phyloP scores from a whole-genome alignment of 2,797 vertebrate genomes.

The Gambelia wislizenii region DNA sequence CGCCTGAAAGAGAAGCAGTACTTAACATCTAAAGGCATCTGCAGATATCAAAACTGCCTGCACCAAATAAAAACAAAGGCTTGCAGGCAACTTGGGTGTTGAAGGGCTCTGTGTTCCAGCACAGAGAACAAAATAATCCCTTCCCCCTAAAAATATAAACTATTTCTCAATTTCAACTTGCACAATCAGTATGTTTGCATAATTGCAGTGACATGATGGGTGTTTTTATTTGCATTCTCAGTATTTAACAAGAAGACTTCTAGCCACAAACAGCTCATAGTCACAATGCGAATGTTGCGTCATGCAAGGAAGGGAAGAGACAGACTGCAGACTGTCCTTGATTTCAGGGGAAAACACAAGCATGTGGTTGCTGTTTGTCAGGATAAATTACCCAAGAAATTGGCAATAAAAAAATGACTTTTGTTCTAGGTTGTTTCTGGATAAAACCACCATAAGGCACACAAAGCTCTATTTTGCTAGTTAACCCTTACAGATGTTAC shows the following conservation, averaged over 20 bases:
- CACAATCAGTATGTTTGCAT: conserved; percentile 53
- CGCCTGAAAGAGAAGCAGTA: conserved; percentile 40
- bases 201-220: conserved; percentile 30
- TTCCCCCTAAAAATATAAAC: conserved; percentile 50
- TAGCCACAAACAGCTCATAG: conserved; percentile 71
- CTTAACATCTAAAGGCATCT: conserved; percentile 21
- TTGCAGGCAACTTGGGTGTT: conserved; percentile 16
- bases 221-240: conserved; percentile 61
- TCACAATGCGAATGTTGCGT: conserved; percentile 72
- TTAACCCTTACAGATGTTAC: neutral
- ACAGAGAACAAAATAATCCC: conserved; percentile 53
- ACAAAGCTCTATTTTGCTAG: neutral
- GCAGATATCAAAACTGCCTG: neutral
- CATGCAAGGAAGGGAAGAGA: conserved; percentile 50
- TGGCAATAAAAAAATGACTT: neutral
- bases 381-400: neutral
- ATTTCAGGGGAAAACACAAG: conserved; percentile 51
- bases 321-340: conserved; percentile 47
- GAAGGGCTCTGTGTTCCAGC: conserved; percentile 33
- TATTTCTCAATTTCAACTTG: conserved; percentile 55
- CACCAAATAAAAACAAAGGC: neutral
- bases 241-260: conserved; percentile 59
- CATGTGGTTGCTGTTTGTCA: neutral
- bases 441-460: neutral
- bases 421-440: neutral